These are phyloP conservation scores for Caenorhabditis sp. DNA, from an alignment of 2,888 invertebrate genomes.

Conservation along the genomic window DNA sequence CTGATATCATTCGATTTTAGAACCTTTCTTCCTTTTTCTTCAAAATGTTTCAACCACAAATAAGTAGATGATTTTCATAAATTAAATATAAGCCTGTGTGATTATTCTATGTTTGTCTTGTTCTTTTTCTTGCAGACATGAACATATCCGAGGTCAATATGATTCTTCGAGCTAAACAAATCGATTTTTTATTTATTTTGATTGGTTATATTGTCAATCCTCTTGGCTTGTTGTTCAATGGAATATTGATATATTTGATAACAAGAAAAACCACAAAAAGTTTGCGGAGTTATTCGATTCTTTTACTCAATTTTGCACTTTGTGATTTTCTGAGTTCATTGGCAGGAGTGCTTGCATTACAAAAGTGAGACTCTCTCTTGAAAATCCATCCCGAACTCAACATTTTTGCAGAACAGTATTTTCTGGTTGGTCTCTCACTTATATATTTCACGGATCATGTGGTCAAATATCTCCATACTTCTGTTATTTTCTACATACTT, in stretches of 20 bases:
- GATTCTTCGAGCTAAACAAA: constrained; percentile 1
- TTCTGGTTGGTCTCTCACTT: constrained; percentile 19
- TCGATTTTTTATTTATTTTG: constrained; percentile 11
- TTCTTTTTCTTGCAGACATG: too few species aligned
- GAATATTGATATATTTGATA: constrained; percentile 11
- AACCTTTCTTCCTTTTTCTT: too few species aligned
- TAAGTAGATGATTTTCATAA: neutral
- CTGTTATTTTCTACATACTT: constrained; percentile 22
- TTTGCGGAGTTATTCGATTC: constrained; percentile 13
- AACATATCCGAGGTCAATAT: constrained; percentile 13
- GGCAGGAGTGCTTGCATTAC: constrained; percentile 14
- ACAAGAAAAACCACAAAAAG: constrained; percentile 14
- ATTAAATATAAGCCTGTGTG: constrained; percentile 1
- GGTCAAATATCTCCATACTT: constrained; percentile 17
- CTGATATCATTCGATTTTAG: too few species aligned
- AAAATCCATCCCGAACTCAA: too few species aligned
- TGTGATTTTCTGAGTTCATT: constrained; percentile 20
- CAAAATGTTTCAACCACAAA: too few species aligned
- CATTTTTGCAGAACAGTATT: constrained; percentile 20
- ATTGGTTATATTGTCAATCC: constrained; percentile 23
- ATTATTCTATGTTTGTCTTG: too few species aligned
- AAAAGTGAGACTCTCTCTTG: constrained; percentile 6
- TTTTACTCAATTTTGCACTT: constrained; percentile 21
- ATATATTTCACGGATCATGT: constrained; percentile 20
- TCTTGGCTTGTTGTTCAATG: constrained; percentile 13